Evolutionary conservation across 2,888 invertebrate genomes (phyloP), one percentile per base, ranked within the genome.

Genomic region (Spicauda simplicius): DNA sequence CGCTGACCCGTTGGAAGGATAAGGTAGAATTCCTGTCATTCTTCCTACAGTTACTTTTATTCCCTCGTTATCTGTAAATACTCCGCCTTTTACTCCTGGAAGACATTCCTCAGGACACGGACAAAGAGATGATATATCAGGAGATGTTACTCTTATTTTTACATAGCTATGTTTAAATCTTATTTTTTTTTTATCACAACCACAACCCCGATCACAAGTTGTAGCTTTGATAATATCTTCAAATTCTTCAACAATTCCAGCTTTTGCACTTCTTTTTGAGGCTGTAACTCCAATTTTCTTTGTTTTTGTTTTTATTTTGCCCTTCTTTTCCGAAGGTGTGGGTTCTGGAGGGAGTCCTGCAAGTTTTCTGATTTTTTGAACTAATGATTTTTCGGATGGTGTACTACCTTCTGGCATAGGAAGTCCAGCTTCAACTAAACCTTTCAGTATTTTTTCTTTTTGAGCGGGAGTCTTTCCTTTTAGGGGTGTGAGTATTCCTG

Each of bases 121-220:
- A 55, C 87, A 87, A 18, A 87, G 66, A 0, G 86, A 84, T 4
- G 88, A 86, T 73, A 88, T 83, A 61, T 88, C 88, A 11, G 89
- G 88, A 16, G 88, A 87, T 8, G 87, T 87, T 0, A 88, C 87
- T 76, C 80, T 79, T 69, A 89, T 88, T 76, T 88, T 88, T 0
- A 88, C 81, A 48, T 87, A 88, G 72, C 89, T 88, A 48, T 88
- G 86, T 72, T 88, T 88, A 72, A 89, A 89, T 77, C 81, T 78
- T 54, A 88, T 87, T 81, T 88, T 88, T 70, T 88, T 88, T 71
- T 82, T 86, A 68, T 87, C 86, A 74, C 88, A 87, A 4, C 88
- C 88, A 72, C 88, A 88, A 19, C 77, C 86, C 57, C 82, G 77
- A 60, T 88, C 88, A 73, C 88, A 88, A 18, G 79, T 87, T 25